phyloP scores from a whole-genome alignment of 2,888 invertebrate species.

The Leucania comma region DNA sequence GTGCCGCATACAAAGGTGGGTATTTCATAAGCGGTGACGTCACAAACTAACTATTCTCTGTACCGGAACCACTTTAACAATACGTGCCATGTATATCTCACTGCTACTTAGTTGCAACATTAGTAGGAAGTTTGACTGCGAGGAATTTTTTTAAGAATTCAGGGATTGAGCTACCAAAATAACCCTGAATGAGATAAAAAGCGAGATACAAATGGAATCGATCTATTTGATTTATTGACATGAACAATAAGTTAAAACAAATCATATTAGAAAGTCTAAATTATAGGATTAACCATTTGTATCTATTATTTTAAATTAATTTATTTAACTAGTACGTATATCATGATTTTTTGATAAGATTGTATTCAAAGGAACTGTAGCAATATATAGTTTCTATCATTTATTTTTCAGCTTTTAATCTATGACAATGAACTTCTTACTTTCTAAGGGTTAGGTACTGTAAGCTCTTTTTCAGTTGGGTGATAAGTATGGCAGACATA shows the following conservation, averaged over 20 bases:
- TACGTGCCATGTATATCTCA: background rate
- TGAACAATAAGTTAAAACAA: background rate
- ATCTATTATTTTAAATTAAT: background rate
- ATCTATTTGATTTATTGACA: too few relatives aligned
- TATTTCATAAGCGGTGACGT: slow-evolving; percentile 11
- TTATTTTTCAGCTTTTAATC: background rate
- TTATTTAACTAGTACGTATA: too few relatives aligned
- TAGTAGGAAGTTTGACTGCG: background rate
- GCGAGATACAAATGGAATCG: too few relatives aligned
- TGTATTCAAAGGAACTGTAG: too few relatives aligned
- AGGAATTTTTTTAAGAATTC: too few relatives aligned
- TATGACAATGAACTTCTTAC: background rate
- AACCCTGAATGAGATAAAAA: too few relatives aligned
- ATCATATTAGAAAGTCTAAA: background rate
- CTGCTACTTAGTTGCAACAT: background rate
- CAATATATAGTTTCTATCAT: background rate
- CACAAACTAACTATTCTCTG: slow-evolving; percentile 14
- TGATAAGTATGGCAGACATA: background rate
- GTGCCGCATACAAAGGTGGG: slow-evolving; percentile 16
- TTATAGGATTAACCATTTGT: slow-evolving; percentile 9
- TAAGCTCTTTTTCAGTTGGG: background rate
- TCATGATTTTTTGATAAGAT: too few relatives aligned
- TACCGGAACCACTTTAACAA: slow-evolving; percentile 4
- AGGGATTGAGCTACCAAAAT: too few relatives aligned
- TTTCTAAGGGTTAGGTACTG: too few relatives aligned